Evolutionary conservation across 2,888 invertebrate species (phyloP), one percentile per base, ranked within the genome.

Genomic region (Pantelozetes paolii): DNA sequence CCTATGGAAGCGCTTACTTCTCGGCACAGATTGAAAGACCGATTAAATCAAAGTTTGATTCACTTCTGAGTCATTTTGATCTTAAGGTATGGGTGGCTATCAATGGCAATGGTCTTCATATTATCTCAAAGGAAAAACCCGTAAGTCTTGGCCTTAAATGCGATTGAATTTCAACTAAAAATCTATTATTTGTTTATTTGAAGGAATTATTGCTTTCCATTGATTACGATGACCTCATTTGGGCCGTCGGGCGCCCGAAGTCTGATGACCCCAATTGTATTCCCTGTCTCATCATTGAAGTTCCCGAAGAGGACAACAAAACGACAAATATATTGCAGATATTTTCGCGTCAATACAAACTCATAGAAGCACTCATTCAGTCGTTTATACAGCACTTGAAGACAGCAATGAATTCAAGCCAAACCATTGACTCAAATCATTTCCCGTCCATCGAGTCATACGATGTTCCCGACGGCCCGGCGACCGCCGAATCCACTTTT

Each of bases 21-120:
- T 91, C 91, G 85, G 95, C 94, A 11, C 94, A 94, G 84, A 90
- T 96, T 72, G 95, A 96, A 82, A 91, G 92, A 82, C 94, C 94
- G 0, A 89, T 91, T 0, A 87, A 91, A 20, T 92, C 92, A 70
- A 26, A 23, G 6, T 84, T 94, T 75, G 90, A 90, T 75, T 90
- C 92, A 74, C 86, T 94, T 80, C 86, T 94, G 75, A 91, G 90
- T 1, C 90, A 92, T 82, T 90, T 89, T 78, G 94, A 95, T 82
- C 87, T 92, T 77, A 90, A 92, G 6, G 92, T 97, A 26, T 85
- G 91, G 59, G 88, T 95, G 54, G 94, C 91, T n/a, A 88, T 96
- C 79, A 94, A 93, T 81, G 87, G 89, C 1, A 87, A 88, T 75
- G 92, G 92, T 5, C 87, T 94, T 76, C 92, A 90, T 81, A 88